Base-by-base conservation (phyloP, 2,888 invertebrate species). In the Drosophila yooni region DNA sequence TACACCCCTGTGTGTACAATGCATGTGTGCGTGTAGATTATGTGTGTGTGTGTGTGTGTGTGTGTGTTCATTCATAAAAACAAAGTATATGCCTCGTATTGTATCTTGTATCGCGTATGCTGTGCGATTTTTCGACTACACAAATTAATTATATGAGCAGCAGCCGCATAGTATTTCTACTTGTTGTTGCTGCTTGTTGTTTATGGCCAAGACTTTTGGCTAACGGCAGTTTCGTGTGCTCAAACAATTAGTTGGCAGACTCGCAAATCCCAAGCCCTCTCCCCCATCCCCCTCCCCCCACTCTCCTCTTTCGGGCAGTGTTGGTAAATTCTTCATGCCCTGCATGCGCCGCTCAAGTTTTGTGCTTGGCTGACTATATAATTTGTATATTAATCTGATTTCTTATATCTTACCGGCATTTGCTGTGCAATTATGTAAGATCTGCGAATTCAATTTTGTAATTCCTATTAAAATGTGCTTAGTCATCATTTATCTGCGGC, bases 51-150 rank as follows among this genome's bases (percentile, higher is more conserved):
- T 62, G 13, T 56, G 62, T 38, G 40, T 63, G 38, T 38, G 46
- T 68, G 3, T 59, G 52, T 52, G 60, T 56, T 83, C 84, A 84
- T 84, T 84, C 84, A 84, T 81, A 81, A 83, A 85, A 83, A 72
- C 74, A 58, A 69, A 50, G 56, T 52, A 65, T 58, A 59, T 74
- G 31, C 33, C 27, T 33, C 25, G 43, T 61, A 46, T 63, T 69
- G 51, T 61, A 48, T 59, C 69, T 68, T 43, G 56, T 56, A 57
- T 56, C 56, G 72, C 48, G 72, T 75, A 65, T 71, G 58, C 71
- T 51, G 50, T 77, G 82, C 64, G 69, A 77, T 77, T 80, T 80
- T 81, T 78, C 57, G 70, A 63, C 73, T 79, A 79, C 70, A 65
- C 62, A 71, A 76, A 79, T 76, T 82, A 81, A 81, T 82, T 81